Conservation (phyloP, 2,888 invertebrate genomes). For the Frankliniella intonsa region DNA sequence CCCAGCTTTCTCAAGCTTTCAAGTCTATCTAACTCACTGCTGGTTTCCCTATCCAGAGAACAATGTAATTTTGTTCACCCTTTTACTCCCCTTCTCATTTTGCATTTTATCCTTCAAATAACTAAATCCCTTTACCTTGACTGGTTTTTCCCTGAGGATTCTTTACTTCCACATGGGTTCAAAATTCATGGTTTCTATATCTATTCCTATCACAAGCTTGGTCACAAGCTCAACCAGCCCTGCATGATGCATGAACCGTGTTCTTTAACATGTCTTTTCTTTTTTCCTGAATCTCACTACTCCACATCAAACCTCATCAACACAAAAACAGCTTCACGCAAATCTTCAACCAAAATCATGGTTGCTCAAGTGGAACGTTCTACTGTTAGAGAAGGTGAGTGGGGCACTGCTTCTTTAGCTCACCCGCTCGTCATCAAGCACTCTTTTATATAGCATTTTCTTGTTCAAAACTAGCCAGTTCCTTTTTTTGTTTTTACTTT, state of each 20-base stretch:
- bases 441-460: not conserved
- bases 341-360: constrained; percentile 5
- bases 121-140: not conserved
- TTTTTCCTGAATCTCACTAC: not conserved
- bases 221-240: not conserved
- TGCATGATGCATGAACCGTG: not conserved
- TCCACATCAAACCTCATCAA: not conserved
- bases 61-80: no score
- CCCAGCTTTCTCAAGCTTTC: no score
- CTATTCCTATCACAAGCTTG: not conserved
- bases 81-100: not conserved
- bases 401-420: constrained; percentile 14
- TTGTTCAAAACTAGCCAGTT: not conserved
- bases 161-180: no score
- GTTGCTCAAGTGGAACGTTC: constrained; percentile 30
- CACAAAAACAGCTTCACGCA: constrained; percentile 18
- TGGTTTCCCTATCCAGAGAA: no score
- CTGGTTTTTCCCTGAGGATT: no score
- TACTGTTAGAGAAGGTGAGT: constrained; percentile 35
- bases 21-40: no score
- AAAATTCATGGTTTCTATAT: no score
- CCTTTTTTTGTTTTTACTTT: not conserved
- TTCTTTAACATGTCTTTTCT: not conserved
- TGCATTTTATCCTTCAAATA: not conserved
- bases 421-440: not conserved